These are phyloP conservation scores for Etheostoma spectabile DNA, from an alignment of 2,113 vertebrate genomes.

Conservation along the genomic window DNA sequence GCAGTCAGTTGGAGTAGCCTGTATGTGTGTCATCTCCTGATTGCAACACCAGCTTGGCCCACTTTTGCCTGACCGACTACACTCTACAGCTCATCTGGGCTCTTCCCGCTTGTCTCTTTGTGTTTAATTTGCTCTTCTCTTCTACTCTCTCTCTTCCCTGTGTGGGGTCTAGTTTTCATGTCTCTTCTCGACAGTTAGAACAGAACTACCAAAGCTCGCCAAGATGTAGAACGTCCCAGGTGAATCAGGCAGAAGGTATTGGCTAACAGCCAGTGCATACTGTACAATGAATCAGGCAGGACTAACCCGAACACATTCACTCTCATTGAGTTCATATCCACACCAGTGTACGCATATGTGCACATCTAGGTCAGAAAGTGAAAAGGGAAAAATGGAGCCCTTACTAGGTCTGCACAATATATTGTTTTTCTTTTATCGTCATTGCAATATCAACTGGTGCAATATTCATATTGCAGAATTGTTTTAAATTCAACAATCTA, in stretches of 20 bases:
- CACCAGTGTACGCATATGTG: conserved; percentile 27
- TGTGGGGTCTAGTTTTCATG: conserved; percentile 52
- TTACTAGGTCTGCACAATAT: no score
- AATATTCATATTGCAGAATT: no score
- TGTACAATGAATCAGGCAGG: conserved; percentile 28
- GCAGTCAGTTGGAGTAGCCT: conserved; percentile 53
- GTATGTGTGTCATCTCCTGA: conserved; percentile 74
- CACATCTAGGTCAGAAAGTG: conserved; percentile 67
- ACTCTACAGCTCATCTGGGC: conserved; percentile 65
- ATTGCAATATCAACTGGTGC: no score
- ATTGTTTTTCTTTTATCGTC: no score
- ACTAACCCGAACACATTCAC: conserved; percentile 54
- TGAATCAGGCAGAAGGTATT: conserved; percentile 63
- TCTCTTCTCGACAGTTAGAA: conserved; percentile 41
- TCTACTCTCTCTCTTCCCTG: background rate
- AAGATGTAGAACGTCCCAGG: conserved; percentile 61
- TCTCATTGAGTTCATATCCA: conserved; percentile 29
- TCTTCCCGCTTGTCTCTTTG: conserved; percentile 66
- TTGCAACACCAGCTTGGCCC: conserved; percentile 79
- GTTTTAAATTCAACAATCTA: no score
- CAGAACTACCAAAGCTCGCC: conserved; percentile 33
- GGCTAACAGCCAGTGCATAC: conserved; percentile 25
- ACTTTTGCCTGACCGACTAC: conserved; percentile 79
- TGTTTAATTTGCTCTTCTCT: conserved; percentile 56
- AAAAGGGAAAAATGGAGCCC: conserved; percentile 42